phyloP scores from a whole-genome alignment of 53 echinoderm and acorn worm species.

The Patiria pectinifera region DNA sequence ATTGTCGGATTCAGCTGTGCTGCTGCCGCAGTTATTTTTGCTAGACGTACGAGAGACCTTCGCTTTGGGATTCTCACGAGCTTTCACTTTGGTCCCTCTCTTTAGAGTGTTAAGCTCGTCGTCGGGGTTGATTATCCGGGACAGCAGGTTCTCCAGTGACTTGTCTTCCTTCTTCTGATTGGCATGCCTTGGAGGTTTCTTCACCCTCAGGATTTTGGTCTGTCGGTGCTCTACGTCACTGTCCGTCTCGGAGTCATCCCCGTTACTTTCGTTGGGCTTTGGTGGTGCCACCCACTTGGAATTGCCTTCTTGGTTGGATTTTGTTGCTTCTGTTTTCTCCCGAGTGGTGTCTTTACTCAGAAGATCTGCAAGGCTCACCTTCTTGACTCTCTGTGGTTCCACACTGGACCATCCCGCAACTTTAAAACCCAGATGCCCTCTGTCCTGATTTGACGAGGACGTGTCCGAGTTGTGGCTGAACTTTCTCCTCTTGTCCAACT shows the following conservation, averaged over 20 bases:
- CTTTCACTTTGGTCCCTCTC: slow-evolving; percentile 25
- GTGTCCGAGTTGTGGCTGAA: slow-evolving; percentile 6
- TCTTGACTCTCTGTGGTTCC: slow-evolving; percentile 5
- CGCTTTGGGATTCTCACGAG: neutral
- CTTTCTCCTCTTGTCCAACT: slow-evolving; percentile 16
- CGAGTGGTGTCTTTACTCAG: slow-evolving; percentile 23
- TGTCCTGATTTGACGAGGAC: neutral
- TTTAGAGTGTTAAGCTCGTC: slow-evolving; percentile 60
- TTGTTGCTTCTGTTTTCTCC: neutral
- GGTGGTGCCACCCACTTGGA: slow-evolving; percentile 12
- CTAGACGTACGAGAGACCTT: slow-evolving; percentile 1
- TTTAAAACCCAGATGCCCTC: neutral
- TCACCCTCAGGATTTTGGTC: slow-evolving; percentile 36
- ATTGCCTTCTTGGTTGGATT: neutral
- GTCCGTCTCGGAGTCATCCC: slow-evolving; percentile 44
- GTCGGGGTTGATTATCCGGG: slow-evolving; percentile 52
- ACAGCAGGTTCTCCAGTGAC: slow-evolving; percentile 42
- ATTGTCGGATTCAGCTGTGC: neutral
- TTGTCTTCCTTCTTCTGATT: slow-evolving; percentile 38
- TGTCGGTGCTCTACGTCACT: slow-evolving; percentile 27
- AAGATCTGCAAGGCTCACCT: slow-evolving; percentile 11
- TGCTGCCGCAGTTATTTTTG: neutral
- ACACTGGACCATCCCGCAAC: neutral
- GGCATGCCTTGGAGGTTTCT: slow-evolving; percentile 3
- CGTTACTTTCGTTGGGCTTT: slow-evolving; percentile 11